Evolutionary conservation across 2,113 vertebrate genomes (phyloP).

Genomic region (Eubucco bourcierii): DNA sequence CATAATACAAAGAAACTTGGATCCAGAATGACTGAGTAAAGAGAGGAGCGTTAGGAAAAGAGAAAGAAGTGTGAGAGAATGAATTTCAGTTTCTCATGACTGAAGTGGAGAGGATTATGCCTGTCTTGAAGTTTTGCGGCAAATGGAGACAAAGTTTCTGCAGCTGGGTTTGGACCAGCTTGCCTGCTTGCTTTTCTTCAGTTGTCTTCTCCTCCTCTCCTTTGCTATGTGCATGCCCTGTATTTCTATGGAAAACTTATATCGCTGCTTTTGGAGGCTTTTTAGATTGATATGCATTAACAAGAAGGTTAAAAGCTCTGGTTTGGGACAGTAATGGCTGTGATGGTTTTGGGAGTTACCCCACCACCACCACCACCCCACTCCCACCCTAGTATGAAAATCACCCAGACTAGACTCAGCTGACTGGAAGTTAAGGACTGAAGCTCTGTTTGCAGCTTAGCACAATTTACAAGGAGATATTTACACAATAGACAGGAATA

Average conservation of each 20-base stretch:
- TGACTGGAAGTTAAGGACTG: no score
- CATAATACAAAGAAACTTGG: neutral
- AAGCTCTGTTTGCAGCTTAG: no score
- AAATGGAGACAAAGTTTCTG: neutral
- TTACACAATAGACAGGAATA: no score
- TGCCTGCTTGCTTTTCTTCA: neutral
- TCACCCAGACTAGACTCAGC: no score
- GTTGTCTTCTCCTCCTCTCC: neutral
- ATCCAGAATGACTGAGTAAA: neutral
- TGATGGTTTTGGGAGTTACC: no score
- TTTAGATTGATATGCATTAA: neutral
- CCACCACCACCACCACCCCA: no score
- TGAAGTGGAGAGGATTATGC: neutral
- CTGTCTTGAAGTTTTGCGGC: neutral
- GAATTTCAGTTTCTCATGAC: neutral
- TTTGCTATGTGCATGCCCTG: neutral
- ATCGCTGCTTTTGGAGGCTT: neutral
- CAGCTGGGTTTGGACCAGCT: neutral
- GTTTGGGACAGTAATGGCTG: neutral
- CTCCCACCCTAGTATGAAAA: no score
- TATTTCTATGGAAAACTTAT: neutral
- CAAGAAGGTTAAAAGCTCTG: neutral
- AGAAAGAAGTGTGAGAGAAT: neutral
- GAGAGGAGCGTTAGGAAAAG: neutral
- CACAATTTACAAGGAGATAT: no score